Percentiles rank a stretch among this genome's conserved stretches.
phyloP scores from a whole-genome alignment of 2,113 vertebrate genomes.

The Abramis brama region DNA sequence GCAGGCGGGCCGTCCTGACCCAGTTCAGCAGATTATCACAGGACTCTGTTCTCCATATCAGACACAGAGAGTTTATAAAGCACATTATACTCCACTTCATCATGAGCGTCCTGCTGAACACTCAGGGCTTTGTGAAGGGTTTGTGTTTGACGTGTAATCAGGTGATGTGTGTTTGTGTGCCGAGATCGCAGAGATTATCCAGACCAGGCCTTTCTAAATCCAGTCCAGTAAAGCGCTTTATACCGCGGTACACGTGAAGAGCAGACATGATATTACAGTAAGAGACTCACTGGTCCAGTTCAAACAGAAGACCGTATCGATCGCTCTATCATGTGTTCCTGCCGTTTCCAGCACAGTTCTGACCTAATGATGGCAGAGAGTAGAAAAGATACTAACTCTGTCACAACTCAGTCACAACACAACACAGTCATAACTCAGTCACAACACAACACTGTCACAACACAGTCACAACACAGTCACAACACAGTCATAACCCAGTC shows the following conservation, averaged over 20 bases:
- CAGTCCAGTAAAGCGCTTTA: slow-evolving; percentile 11
- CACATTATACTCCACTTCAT: not conserved
- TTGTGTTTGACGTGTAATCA: not conserved
- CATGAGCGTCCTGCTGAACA: not conserved
- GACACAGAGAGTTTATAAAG: not conserved
- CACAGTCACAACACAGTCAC: too few species aligned
- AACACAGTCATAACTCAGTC: too few species aligned
- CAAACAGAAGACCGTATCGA: too few species aligned
- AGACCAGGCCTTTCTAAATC: not conserved
- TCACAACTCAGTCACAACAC: too few species aligned
- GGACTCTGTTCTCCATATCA: not conserved
- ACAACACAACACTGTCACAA: too few species aligned
- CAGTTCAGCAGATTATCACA: slow-evolving; percentile 7
- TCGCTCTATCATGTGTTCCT: too few species aligned
- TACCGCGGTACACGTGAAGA: not conserved
- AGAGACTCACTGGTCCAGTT: not conserved
- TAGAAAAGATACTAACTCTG: too few species aligned
- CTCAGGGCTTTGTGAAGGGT: not conserved
- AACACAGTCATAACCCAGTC: too few species aligned
- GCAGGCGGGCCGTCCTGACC: not conserved
- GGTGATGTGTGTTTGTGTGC: not conserved
- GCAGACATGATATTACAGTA: not conserved
- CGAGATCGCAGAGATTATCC: not conserved
- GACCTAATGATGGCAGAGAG: not conserved
- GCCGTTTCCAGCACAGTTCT: too few species aligned